Conservation (phyloP, 2,797 vertebrate genomes). For the Parotocinclus haroldoi region DNA sequence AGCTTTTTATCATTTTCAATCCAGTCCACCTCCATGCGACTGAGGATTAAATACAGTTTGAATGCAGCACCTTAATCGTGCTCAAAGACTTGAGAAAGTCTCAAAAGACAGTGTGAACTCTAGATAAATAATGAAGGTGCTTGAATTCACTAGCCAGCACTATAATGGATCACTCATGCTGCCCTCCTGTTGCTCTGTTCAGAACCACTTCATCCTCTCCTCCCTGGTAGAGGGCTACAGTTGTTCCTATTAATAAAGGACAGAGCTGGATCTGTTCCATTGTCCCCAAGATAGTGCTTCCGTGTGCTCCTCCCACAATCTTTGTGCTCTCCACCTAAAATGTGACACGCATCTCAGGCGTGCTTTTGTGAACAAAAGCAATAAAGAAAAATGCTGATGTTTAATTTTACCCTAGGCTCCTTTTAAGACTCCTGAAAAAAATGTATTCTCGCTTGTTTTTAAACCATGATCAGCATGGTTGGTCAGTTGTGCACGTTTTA, state of each 20-base stretch:
- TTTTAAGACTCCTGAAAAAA: no score
- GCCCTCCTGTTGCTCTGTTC: slow-evolving; percentile 38
- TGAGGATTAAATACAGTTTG: no score
- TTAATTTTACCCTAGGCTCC: slow-evolving; percentile 21
- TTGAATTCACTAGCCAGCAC: slow-evolving; percentile 20
- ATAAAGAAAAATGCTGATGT: slow-evolving; percentile 23
- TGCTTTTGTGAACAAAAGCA: slow-evolving; percentile 60
- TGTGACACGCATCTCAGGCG: slow-evolving; percentile 66
- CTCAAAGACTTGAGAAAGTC: no score
- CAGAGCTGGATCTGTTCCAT: slow-evolving; percentile 36
- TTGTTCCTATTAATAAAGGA: slow-evolving; percentile 44
- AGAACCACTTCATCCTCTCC: slow-evolving; percentile 39
- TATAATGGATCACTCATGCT: slow-evolving; percentile 70
- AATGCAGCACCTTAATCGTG: no score
- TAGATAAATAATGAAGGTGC: no score
- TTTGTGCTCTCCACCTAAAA: slow-evolving; percentile 53
- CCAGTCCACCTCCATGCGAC: no score
- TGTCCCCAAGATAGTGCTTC: slow-evolving; percentile 44
- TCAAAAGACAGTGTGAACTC: no score
- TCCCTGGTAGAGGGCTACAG: slow-evolving; percentile 52
- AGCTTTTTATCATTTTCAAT: no score
- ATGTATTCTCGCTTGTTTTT: no score
- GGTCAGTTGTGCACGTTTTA: no score
- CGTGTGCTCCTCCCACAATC: slow-evolving; percentile 53
- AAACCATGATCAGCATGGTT: no score